phyloP scores from a whole-genome alignment of 2,888 invertebrate species.

The Leucophenga maculata region DNA sequence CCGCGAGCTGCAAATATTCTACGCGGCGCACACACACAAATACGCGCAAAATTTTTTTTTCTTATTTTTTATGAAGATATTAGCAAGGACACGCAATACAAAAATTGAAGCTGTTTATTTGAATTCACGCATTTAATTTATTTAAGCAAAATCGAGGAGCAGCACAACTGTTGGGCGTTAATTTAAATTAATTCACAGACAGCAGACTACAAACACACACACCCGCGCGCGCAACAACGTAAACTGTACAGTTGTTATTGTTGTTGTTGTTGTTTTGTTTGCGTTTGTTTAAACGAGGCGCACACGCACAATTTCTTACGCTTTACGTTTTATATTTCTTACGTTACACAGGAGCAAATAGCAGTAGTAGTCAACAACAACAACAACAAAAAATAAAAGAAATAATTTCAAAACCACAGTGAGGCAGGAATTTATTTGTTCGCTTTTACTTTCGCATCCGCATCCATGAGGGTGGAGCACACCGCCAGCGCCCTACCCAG shows the following conservation, averaged over 20 bases:
- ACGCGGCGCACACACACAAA: not conserved
- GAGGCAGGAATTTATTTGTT: conserved; percentile 1
- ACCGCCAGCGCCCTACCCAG: not conserved
- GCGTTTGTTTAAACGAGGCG: no score
- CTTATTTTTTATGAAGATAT: not conserved
- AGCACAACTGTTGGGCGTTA: not conserved
- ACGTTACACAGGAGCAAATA: not conserved
- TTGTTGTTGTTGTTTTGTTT: no score
- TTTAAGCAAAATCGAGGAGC: not conserved
- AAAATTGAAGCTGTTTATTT: not conserved
- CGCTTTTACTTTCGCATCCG: conserved; percentile 14
- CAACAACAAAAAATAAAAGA: not conserved
- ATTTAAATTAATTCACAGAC: not conserved
- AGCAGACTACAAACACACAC: not conserved
- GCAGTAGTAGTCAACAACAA: no score
- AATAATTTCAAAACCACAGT: not conserved
- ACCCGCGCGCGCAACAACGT: not conserved
- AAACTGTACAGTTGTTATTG: not conserved
- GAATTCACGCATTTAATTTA: not conserved
- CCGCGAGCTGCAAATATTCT: conserved; percentile 4
- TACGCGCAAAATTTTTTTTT: not conserved
- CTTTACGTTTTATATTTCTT: no score
- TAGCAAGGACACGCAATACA: no score
- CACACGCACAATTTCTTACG: not conserved
- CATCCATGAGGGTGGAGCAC: conserved; percentile 18